Evolutionary conservation across 2,888 invertebrate species (phyloP).

Genomic region (Eucera pruinosa): DNA sequence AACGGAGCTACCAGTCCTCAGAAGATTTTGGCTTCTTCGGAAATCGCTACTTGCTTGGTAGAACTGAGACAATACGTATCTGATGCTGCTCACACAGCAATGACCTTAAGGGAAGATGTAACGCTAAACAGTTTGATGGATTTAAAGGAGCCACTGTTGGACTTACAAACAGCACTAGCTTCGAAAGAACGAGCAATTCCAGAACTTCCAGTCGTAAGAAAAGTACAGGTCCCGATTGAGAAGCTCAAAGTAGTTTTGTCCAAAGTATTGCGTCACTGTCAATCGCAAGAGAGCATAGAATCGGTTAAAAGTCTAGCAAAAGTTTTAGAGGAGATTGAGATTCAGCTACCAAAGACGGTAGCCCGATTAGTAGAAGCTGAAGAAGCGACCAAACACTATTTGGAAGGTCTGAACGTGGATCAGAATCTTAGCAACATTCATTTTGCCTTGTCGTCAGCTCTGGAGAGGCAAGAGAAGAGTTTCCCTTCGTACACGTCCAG

Average conservation of each 20-base stretch:
- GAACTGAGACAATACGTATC: conserved; percentile 78
- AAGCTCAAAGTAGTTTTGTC: conserved; percentile 88
- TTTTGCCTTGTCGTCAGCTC: conserved; percentile 74
- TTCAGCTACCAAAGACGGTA: conserved; percentile 69
- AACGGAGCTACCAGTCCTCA: conserved; percentile 54
- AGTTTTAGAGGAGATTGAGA: conserved; percentile 75
- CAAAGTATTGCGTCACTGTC: conserved; percentile 88
- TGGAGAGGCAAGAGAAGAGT: conserved; percentile 70
- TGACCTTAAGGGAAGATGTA: conserved; percentile 75
- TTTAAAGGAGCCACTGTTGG: conserved; percentile 75
- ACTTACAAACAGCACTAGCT: conserved; percentile 73
- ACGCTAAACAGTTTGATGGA: conserved; percentile 76
- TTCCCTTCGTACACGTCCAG: conserved; percentile 51
- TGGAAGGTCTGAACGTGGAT: conserved; percentile 70
- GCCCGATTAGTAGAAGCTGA: conserved; percentile 44
- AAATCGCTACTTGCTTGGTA: conserved; percentile 71
- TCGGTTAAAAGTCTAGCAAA: conserved; percentile 68
- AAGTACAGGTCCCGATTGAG: conserved; percentile 87
- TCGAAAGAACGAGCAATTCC: conserved; percentile 81
- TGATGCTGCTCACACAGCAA: conserved; percentile 77
- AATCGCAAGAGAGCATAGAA: conserved; percentile 49
- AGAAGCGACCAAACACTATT: conserved; percentile 44
- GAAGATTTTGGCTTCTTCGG: conserved; percentile 54
- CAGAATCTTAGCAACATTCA: conserved; percentile 74
- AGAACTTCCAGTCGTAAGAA: conserved; percentile 86